Percentiles rank a stretch among this genome's conserved stretches.
Evolutionary conservation across 2,113 vertebrate genomes (phyloP).

Genomic region (Crocuta crocuta): DNA sequence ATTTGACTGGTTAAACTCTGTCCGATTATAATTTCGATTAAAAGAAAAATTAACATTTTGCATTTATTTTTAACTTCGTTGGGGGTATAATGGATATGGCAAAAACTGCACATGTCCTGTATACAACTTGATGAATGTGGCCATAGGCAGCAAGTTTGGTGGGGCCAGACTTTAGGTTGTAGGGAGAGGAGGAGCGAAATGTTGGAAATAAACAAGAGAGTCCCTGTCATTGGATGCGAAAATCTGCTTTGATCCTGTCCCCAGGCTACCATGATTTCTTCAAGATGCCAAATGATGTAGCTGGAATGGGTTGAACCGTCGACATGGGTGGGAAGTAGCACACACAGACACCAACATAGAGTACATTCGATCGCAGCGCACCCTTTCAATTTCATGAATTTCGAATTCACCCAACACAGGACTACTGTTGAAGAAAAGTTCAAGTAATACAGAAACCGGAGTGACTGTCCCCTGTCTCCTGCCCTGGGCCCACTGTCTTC

Average conservation of each 20-base stretch:
- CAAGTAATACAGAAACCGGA: not conserved
- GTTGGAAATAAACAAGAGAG: not conserved
- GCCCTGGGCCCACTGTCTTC: not conserved
- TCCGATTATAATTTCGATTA: not conserved
- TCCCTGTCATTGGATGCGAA: not conserved
- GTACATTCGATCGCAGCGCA: too few species aligned
- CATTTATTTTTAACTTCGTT: not conserved
- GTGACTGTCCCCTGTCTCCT: not conserved
- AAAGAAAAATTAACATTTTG: not conserved
- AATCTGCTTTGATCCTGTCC: not conserved
- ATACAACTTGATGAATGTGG: too few species aligned
- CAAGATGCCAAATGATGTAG: too few species aligned
- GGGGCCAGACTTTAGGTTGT: not conserved
- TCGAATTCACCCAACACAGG: not conserved
- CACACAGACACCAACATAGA: rapidly evolving
- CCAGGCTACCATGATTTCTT: not conserved
- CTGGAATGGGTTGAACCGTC: rapidly evolving
- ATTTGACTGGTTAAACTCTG: not conserved
- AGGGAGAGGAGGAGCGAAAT: not conserved
- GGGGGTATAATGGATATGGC: not conserved
- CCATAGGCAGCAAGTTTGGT: not conserved
- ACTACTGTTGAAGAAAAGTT: not conserved
- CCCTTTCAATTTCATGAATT: not conserved
- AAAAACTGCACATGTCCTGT: rapidly evolving
- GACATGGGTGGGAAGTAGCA: too few species aligned